phyloP scores from a whole-genome alignment of 1,140 invertebrate species.

The Saccostrea cuccullata region DNA sequence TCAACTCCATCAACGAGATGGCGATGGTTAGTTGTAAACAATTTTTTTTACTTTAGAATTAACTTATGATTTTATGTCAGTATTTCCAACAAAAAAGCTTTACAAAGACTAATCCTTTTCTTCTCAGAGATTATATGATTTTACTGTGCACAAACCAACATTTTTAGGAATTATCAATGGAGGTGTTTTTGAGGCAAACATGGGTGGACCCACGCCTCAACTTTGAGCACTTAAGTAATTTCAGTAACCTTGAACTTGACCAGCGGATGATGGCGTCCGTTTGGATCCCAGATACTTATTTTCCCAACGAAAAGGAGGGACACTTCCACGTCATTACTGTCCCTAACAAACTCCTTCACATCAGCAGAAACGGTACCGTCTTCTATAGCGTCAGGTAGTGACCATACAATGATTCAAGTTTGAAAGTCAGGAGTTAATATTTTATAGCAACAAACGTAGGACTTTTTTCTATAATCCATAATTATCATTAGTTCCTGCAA shows the following conservation, averaged over 20 bases:
- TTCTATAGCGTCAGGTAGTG: conserved; percentile 81
- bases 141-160: not conserved
- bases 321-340: conserved; percentile 79
- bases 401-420: no score
- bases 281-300: conserved; percentile 79
- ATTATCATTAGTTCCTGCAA: no score
- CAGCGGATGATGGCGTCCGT: conserved; percentile 67
- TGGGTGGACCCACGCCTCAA: conserved; percentile 81
- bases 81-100: not conserved
- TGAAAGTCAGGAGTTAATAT: no score
- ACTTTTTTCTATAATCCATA: no score
- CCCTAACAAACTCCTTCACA: conserved; percentile 78
- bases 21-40: conserved; percentile 49
- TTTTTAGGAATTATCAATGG: conserved; percentile 82
- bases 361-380: conserved; percentile 82
- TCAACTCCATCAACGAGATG: conserved; percentile 59
- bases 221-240: conserved; percentile 67
- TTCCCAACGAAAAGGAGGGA: conserved; percentile 78
- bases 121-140: not conserved
- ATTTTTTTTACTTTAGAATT: not conserved
- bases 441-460: no score
- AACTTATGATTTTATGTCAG: not conserved
- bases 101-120: not conserved
- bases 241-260: conserved; percentile 71
- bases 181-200: conserved; percentile 82